Percentiles rank a stretch among this genome's conserved stretches.
phyloP scores from a whole-genome alignment of 2,797 vertebrate genomes.

The Loris lydekkerianus region DNA sequence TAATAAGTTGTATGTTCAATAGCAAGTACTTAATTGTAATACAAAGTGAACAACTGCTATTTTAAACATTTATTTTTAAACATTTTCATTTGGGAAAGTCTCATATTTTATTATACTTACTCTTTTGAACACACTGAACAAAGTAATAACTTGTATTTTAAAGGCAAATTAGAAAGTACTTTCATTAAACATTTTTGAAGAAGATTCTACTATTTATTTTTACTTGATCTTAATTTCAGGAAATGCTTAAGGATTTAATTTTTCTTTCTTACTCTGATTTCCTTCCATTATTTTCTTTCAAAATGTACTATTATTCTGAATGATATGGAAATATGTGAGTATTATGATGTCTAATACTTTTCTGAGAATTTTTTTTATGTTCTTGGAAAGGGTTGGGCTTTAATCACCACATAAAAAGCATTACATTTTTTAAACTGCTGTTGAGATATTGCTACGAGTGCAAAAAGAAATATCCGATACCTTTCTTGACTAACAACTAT shows the following conservation, averaged over 20 bases:
- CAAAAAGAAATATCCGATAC: neutral
- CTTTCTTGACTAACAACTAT: conserved; percentile 13
- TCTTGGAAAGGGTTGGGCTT: neutral
- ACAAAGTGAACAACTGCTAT: neutral
- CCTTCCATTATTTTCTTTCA: neutral
- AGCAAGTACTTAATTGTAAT: neutral
- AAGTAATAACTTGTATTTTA: neutral
- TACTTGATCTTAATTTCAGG: neutral
- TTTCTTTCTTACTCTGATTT: neutral
- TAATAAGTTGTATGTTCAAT: neutral
- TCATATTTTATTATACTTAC: neutral
- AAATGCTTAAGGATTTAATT: neutral
- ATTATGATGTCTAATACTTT: neutral
- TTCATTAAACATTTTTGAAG: neutral
- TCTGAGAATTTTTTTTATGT: neutral
- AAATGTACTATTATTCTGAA: neutral
- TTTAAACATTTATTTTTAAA: neutral
- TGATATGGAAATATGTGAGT: neutral
- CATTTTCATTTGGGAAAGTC: neutral
- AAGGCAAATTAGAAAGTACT: neutral
- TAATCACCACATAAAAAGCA: neutral
- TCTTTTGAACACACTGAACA: neutral
- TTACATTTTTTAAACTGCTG: neutral
- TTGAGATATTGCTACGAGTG: conserved; percentile 23
- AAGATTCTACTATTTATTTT: neutral